Percentiles rank a stretch among this genome's conserved stretches.
Conservation (phyloP, 2,888 invertebrate species). For the Spilarctia lutea region DNA sequence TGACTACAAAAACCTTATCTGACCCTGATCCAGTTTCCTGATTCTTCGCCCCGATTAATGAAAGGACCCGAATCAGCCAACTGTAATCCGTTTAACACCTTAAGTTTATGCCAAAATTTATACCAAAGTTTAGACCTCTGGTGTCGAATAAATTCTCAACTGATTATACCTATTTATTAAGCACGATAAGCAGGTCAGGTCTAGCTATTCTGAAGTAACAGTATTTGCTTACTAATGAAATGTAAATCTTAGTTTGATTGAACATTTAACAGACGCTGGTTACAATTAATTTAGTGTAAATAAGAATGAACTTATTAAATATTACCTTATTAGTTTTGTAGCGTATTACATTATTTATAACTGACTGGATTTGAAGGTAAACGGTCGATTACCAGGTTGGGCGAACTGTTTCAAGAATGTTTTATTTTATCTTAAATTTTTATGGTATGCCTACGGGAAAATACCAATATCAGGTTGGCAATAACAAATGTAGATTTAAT, state of each 20-base stretch:
- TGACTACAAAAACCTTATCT: conserved; percentile 49
- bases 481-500: too few species aligned
- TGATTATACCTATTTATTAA: conserved; percentile 68
- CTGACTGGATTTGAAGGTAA: neutral
- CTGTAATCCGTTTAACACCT: conserved; percentile 73
- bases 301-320: conserved; percentile 13
- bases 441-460: too few species aligned
- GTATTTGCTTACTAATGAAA: conserved; percentile 35
- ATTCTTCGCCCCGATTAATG: conserved; percentile 60
- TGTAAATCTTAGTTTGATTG: conserved; percentile 30
- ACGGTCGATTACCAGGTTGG: neutral
- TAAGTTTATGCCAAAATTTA: conserved; percentile 60
- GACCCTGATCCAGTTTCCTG: conserved; percentile 34
- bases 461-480: too few species aligned
- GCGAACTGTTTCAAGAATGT: too few species aligned
- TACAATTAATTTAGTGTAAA: conserved; percentile 10
- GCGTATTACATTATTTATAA: neutral
- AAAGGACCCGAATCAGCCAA: conserved; percentile 60
- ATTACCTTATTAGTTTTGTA: neutral
- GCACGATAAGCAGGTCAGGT: conserved; percentile 54
- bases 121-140: conserved; percentile 57
- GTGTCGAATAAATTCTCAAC: conserved; percentile 57
- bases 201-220: conserved; percentile 24
- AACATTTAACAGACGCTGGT: conserved; percentile 23
- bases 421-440: too few species aligned